A percentile compares a stretch with the other conserved stretches of the same genome.
phyloP scores from a whole-genome alignment of 2,888 invertebrate species.

The Rhimphoctona megacephalus region DNA sequence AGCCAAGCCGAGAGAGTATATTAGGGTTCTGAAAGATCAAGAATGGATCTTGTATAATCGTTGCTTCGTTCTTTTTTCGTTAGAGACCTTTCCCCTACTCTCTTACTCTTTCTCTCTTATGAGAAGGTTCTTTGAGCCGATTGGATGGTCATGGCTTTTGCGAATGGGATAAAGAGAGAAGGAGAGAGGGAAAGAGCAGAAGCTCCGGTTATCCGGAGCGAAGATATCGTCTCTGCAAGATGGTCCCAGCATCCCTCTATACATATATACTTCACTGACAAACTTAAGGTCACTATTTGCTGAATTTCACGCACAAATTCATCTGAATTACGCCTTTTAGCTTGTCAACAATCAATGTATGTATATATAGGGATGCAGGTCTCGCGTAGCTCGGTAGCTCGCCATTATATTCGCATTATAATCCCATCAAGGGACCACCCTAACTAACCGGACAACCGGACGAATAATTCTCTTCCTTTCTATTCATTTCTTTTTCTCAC shows the following conservation, averaged over 20 bases:
- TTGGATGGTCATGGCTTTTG: slow-evolving; percentile 31
- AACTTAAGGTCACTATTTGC: neutral
- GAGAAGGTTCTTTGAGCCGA: slow-evolving; percentile 27
- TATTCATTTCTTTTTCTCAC: slow-evolving; percentile 26
- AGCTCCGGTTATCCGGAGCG: slow-evolving; percentile 57
- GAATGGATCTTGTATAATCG: slow-evolving; percentile 43
- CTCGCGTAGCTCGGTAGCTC: slow-evolving; percentile 81
- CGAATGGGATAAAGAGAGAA: slow-evolving; percentile 35
- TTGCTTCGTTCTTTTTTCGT: slow-evolving; percentile 36
- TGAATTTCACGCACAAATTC: slow-evolving; percentile 3
- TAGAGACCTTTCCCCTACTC: slow-evolving; percentile 17
- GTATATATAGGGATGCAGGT: slow-evolving; percentile 64
- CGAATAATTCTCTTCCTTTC: slow-evolving; percentile 74
- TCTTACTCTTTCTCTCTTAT: neutral
- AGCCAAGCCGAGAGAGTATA: slow-evolving; percentile 8
- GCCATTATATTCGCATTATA: slow-evolving; percentile 84
- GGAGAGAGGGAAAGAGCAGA: slow-evolving; percentile 42
- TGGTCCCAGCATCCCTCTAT: slow-evolving; percentile 45
- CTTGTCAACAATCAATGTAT: slow-evolving; percentile 15
- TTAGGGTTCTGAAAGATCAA: slow-evolving; percentile 4
- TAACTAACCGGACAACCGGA: slow-evolving; percentile 77
- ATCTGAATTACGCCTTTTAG: slow-evolving; percentile 6
- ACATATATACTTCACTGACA: slow-evolving; percentile 41
- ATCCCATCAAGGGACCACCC: slow-evolving; percentile 82
- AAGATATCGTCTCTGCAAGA: slow-evolving; percentile 57